Evolutionary conservation across 2,888 invertebrate species (phyloP).

Genomic region (Allolobophora icterica): DNA sequence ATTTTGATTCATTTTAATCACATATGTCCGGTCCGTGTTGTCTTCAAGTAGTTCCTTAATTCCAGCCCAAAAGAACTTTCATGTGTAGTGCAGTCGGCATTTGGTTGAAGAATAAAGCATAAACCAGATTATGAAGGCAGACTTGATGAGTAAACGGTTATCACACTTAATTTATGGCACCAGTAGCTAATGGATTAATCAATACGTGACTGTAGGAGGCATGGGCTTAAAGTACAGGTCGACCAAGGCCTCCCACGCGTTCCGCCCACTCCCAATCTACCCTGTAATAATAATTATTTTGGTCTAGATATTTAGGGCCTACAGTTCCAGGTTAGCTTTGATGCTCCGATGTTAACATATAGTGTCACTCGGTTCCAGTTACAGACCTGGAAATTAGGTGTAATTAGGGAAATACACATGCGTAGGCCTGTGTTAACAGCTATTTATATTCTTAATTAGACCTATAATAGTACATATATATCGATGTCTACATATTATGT

Average conservation of each 20-base stretch:
- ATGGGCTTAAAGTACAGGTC: neutral
- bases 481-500: neutral
- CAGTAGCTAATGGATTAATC: too few species aligned
- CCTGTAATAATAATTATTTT: neutral
- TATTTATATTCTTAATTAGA: neutral
- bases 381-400: neutral
- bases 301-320: neutral
- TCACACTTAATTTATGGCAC: too few species aligned
- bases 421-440: neutral
- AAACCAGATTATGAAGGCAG: too few species aligned
- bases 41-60: too few species aligned
- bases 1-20: too few species aligned
- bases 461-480: neutral
- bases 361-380: constrained; percentile 8
- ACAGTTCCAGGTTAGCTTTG: neutral
- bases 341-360: neutral
- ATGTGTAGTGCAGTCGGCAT: too few species aligned
- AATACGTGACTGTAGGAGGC: neutral
- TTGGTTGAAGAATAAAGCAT: too few species aligned
- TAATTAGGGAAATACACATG: neutral
- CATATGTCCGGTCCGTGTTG: too few species aligned
- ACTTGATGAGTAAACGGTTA: too few species aligned
- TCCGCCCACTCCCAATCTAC: neutral
- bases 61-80: too few species aligned
- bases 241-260: neutral